Evolutionary conservation across 92 coral and sea anemone genomes (phyloP), one percentile per base, ranked within the genome.

Genomic region (Plumapathes pennacea): DNA sequence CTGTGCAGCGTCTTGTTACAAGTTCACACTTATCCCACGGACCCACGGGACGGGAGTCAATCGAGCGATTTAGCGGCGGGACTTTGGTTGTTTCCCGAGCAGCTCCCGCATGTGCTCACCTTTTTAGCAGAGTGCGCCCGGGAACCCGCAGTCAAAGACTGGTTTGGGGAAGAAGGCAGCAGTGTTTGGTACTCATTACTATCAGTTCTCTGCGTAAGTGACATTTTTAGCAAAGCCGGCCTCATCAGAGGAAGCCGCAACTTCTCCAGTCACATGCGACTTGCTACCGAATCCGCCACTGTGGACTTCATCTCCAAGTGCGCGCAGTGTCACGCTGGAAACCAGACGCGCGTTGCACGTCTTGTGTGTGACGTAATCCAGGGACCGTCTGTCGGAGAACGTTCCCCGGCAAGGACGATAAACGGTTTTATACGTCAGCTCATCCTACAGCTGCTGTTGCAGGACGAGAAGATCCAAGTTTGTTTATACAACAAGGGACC

Each of bases 371-470:
- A 92, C 30, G 75, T 82, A 13, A 82, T 92, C 59, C 83, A 71
- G 18, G 61, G 72, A 3, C 64, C 76, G 18, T 21, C 37, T 37
- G 13, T 31, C 53, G 10, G 65, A 43, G 19, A 50, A 56, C 30
- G 51, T 57, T 32, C 80, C 80, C 5, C 65, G n/a, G n/a, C n/a
- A n/a, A n/a, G n/a, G n/a, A n/a, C n/a, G n/a, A n/a, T 92, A 20
- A 85, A 84, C 33, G 96, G 98, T 4, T 92, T 92, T 28, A 67
- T 90, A 20, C 85, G 98, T 3, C 90, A 92, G 29, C 83, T 92
- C 25, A 59, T 92, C 38, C 70, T 92, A 13, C 89, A 88, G 74
- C 62, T 76, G 64, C 61, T 92, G 25, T 56, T 92, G 14, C 92
- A 81, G 39, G 98, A 92, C 30, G 94, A 84, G 54, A 77, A 57